These are phyloP conservation scores for Tipula vernalis DNA, from an alignment of 2,888 invertebrate genomes.

Conservation along the genomic window DNA sequence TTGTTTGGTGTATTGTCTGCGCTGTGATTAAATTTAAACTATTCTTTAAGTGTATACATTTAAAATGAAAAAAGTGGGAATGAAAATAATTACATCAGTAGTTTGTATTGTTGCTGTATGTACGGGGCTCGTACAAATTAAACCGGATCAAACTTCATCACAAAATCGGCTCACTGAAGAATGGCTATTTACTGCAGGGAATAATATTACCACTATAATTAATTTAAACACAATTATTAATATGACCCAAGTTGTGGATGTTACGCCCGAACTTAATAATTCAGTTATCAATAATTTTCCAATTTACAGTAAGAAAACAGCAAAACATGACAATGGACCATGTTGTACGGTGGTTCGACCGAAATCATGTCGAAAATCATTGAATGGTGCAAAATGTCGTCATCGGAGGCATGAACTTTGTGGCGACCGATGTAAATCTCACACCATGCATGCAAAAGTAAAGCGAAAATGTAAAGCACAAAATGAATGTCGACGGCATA, in stretches of 20 bases:
- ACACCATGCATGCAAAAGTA: constrained; percentile 23
- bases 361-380: constrained; percentile 17
- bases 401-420: constrained; percentile 26
- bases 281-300: constrained; percentile 25
- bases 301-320: constrained; percentile 27
- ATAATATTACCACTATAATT: constrained; percentile 17
- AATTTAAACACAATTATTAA: constrained; percentile 15
- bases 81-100: neutral
- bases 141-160: no score
- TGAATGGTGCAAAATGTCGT: constrained; percentile 19
- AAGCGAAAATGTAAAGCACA: constrained; percentile 11
- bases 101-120: neutral
- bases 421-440: constrained; percentile 26
- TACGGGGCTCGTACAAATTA: neutral
- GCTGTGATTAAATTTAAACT: neutral
- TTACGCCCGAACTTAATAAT: neutral
- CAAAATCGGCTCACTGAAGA: neutral
- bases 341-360: constrained; percentile 27
- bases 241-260: constrained; percentile 16
- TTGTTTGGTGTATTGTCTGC: neutral
- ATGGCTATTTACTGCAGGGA: neutral
- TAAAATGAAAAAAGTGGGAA: no score
- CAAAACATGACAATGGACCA: constrained; percentile 26
- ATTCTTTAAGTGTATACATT: no score
- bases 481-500: constrained; percentile 11